Conservation (phyloP, 2,113 vertebrate genomes). For the Polypterus bichir region DNA sequence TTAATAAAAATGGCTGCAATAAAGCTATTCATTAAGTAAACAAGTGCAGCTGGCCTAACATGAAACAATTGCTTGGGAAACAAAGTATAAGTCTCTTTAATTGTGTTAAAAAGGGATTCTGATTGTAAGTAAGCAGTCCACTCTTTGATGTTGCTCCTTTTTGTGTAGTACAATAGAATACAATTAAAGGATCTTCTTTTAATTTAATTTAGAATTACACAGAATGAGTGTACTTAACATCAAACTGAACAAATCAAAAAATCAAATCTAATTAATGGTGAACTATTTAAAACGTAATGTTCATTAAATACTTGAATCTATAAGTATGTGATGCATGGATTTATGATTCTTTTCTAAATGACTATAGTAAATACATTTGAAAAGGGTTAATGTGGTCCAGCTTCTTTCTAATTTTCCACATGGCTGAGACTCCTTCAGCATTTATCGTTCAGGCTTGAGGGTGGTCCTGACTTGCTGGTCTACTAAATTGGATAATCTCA, state of each 20-base stretch:
- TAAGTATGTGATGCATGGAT: slow-evolving; percentile 10
- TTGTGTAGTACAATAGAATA: too few relatives aligned
- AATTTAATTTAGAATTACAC: too few relatives aligned
- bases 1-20: too few relatives aligned
- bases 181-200: too few relatives aligned
- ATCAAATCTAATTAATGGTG: slow-evolving; percentile 4
- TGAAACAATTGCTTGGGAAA: too few relatives aligned
- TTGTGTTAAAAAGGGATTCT: too few relatives aligned
- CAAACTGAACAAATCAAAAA: not conserved
- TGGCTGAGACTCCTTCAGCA: slow-evolving; percentile 54
- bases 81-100: too few relatives aligned
- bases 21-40: too few relatives aligned
- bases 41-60: too few relatives aligned
- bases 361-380: slow-evolving; percentile 5
- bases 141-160: too few relatives aligned
- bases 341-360: slow-evolving; percentile 11
- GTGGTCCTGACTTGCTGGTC: slow-evolving; percentile 42
- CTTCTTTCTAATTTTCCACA: slow-evolving; percentile 68
- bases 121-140: too few relatives aligned
- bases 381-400: slow-evolving; percentile 15
- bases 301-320: slow-evolving; percentile 12
- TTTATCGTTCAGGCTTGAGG: slow-evolving; percentile 50
- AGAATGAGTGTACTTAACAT: too few relatives aligned
- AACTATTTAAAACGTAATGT: not conserved
- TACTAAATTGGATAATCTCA: slow-evolving; percentile 65